Base-by-base conservation (phyloP, 2,888 invertebrate species). In the Mesochorus sp. region DNA sequence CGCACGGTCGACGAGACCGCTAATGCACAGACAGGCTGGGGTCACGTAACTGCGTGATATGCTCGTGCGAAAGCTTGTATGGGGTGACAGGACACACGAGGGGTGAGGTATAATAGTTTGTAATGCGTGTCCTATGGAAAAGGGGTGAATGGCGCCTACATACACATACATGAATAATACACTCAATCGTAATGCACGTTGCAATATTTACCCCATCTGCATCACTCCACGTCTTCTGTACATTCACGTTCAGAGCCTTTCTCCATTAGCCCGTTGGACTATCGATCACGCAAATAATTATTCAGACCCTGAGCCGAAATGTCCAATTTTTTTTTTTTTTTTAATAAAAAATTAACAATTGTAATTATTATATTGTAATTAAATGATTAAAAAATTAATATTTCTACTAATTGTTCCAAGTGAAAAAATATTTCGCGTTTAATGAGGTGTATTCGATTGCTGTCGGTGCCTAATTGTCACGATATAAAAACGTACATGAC, bases 171-270 rank as follows among this genome's bases (percentile, higher is more conserved):
- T 82, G 83, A 83, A 39, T 8, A 61, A 34, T 37, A 34, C 8
- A 39, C 6, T n/a, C 21, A n/a, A 26, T 6, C 14, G 10, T 62
- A 3, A 47, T 64, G 31, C 88, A 86, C 85, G 81, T 85, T 90
- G 87, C 88, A 89, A 89, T 89, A 90, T 90, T 89, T 86, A 90
- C 84, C 83, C 85, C 79, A 70, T 37, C 14, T 39, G 49, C 59
- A 12, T 24, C 55, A 47, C 37, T 42, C 14, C 28, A 39, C 26
- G 44, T 61, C 57, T 67, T 57, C 62, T 42, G 34, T 37, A 24
- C 49, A 24, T 71, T 62, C 19, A 17, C 55, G 6, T 47, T 49
- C 37, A 17, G 26, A 6, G 1, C 14, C 34, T 31, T 26, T 34
- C 1, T n/a, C 24, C 28, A 17, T n/a, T n/a, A n/a, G n/a, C n/a